Base-by-base conservation (phyloP, 2,113 vertebrate genomes). In the Promerops cafer region DNA sequence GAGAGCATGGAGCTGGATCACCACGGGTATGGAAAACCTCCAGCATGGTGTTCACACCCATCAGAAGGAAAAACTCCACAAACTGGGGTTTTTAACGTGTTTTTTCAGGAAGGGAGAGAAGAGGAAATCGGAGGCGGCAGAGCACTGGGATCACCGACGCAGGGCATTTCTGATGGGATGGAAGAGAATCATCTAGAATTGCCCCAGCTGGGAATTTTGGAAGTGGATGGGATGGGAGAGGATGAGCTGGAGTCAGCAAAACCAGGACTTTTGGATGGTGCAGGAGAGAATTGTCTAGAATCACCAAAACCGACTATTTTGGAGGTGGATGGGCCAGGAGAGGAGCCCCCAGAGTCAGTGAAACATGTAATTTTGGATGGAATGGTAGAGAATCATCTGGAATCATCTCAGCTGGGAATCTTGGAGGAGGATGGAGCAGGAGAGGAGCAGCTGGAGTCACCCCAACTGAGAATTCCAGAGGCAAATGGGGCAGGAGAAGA, bases 81-180 rank as follows among this genome's bases (percentile, higher is more conserved):
- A 40, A 30, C 0, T n/a, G 56, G 3, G 5, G 7, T 2, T 70
- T 79, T n/a, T 21, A 63, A 63, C 0, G 0, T 53, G 54, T 33
- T 39, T 61, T 87, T 61, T 47, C 64, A 87, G 74, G 54, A 71
- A 30, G 49, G 7, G 13, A 49, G 7, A 47, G 40, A 35, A 2
- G 2, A 63, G 47, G 56, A 27, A 21, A 26, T n/a, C 2, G 7
- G 20, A 61, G 30, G 3, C 0, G 0, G 13, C 21, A 11, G 26
- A 35, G n/a, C 40, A 5, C 30, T 3, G 0, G n/a, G 17, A 47
- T 54, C 84, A 54, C 40, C 16, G 0, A 11, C 47, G 14, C 23
- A 53, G 28, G 24, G 13, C 14, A n/a, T 52, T 54, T 39, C 9
- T 0, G 3, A 24, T 11, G 49, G 31, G 30, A 61, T 54, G 47